Evolutionary conservation across 2,888 invertebrate genomes (phyloP).

Genomic region (Molanna angustata): DNA sequence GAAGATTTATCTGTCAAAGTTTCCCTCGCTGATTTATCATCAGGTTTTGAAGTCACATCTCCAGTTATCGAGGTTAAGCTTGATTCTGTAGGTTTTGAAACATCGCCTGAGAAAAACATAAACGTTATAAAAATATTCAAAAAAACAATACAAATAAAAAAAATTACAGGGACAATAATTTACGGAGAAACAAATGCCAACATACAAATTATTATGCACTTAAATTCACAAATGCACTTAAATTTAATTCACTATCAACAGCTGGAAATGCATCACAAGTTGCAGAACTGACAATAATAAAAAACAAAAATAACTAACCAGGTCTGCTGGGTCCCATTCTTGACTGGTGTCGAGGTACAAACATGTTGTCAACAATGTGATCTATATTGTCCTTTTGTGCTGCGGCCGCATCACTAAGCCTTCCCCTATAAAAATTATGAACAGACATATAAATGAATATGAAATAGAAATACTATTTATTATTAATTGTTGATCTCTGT

Average conservation of each 20-base stretch:
- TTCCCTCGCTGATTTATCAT: constrained; percentile 6
- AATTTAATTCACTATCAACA: too few species aligned
- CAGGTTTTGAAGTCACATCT: neutral
- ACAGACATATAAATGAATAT: too few species aligned
- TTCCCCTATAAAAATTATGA: constrained; percentile 16
- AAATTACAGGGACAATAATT: too few species aligned
- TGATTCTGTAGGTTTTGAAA: constrained; percentile 4
- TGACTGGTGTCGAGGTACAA: constrained; percentile 55
- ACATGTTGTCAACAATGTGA: constrained; percentile 64
- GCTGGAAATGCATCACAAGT: neutral
- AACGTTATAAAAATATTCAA: too few species aligned
- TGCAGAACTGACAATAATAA: constrained; percentile 3
- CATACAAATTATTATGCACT: too few species aligned
- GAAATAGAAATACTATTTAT: too few species aligned
- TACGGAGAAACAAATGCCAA: too few species aligned
- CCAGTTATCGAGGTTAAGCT: too few species aligned
- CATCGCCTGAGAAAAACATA: constrained; percentile 5
- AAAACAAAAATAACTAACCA: constrained; percentile 6
- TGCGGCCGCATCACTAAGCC: constrained; percentile 38
- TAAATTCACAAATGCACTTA: too few species aligned
- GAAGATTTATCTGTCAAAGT: constrained; percentile 10
- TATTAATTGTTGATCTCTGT: too few species aligned
- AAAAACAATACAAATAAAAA: too few species aligned
- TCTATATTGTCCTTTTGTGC: constrained; percentile 60
- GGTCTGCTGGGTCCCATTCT: constrained; percentile 23